These are phyloP conservation scores for Cirrhinus molitorella DNA, from an alignment of 2,797 vertebrate genomes.

Conservation along the genomic window DNA sequence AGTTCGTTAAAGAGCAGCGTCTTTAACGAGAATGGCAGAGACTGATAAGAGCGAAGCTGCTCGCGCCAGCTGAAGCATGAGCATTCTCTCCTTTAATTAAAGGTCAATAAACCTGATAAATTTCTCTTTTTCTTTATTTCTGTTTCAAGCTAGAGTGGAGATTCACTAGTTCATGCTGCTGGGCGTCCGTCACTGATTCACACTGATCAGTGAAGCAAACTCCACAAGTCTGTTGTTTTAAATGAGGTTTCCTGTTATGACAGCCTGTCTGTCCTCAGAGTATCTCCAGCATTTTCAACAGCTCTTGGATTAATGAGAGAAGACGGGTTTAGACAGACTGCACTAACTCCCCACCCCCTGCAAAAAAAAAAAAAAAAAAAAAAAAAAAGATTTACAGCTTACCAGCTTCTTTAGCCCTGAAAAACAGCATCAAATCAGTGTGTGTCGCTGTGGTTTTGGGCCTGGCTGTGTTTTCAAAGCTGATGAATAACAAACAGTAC, in stretches of 20 bases:
- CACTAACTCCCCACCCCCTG: not conserved
- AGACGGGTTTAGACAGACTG: constrained; percentile 18
- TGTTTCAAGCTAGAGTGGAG: constrained; percentile 21
- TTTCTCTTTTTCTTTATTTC: constrained; percentile 44
- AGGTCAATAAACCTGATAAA: constrained; percentile 53
- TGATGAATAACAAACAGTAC: constrained; percentile 73
- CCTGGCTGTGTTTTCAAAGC: constrained; percentile 59
- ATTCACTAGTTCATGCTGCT: not conserved
- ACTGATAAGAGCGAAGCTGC: constrained; percentile 46
- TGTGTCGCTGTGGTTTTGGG: constrained; percentile 5
- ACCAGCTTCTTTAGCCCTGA: constrained; percentile 3
- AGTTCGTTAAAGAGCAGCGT: constrained; percentile 55
- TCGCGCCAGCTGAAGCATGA: constrained; percentile 33
- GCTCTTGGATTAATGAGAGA: constrained; percentile 38
- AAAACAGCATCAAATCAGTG: not conserved
- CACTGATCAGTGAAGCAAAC: constrained; percentile 33
- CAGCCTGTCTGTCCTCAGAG: constrained; percentile 35
- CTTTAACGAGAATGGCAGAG: constrained; percentile 46
- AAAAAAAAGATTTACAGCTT: constrained; percentile 8
- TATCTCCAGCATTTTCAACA: constrained; percentile 30
- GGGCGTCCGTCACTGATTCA: constrained; percentile 1
- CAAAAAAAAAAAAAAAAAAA: not conserved
- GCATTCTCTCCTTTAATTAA: constrained; percentile 57
- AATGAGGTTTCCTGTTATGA: constrained; percentile 46
- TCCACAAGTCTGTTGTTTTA: constrained; percentile 34